Evolutionary conservation across 2,113 vertebrate species (phyloP).

Genomic region (Microcebus tavaratra): DNA sequence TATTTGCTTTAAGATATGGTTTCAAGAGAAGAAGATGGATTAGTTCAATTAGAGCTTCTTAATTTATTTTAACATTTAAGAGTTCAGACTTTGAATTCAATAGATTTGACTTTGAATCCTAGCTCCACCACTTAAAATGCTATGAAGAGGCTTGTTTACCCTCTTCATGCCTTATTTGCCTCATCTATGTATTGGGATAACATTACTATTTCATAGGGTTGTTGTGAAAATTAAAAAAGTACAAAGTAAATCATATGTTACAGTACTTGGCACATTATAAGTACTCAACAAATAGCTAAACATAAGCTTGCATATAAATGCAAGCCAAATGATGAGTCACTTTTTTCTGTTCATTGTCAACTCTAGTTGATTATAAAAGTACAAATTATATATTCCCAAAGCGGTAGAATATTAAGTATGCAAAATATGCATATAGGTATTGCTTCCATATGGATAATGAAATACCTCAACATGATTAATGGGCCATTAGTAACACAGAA

Average conservation of each 20-base stretch:
- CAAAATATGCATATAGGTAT: not conserved
- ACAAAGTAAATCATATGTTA: not conserved
- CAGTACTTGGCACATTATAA: not conserved
- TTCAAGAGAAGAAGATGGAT: not conserved
- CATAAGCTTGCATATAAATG: slow-evolving; percentile 10
- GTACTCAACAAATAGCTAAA: not conserved
- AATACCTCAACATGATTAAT: slow-evolving; percentile 17
- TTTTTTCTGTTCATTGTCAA: not conserved
- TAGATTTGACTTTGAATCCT: slow-evolving; percentile 13
- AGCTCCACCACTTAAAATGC: not conserved
- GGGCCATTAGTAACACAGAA: not conserved
- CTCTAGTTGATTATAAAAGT: not conserved
- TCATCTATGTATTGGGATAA: not conserved
- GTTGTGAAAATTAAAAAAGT: slow-evolving; percentile 10
- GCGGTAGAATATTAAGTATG: slow-evolving; percentile 26
- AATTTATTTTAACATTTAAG: not conserved
- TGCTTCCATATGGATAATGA: not conserved
- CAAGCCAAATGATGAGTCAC: not conserved
- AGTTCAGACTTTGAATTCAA: not conserved
- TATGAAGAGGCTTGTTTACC: not conserved
- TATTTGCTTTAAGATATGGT: not conserved
- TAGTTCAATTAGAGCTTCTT: not conserved
- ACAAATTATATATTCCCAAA: not conserved
- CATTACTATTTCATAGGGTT: not conserved
- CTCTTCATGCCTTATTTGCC: not conserved